A percentile compares a stretch with the other conserved stretches of the same genome.
These are phyloP conservation scores for Synchiropus splendidus DNA, from an alignment of 2,113 vertebrate species.

Conservation along the genomic window DNA sequence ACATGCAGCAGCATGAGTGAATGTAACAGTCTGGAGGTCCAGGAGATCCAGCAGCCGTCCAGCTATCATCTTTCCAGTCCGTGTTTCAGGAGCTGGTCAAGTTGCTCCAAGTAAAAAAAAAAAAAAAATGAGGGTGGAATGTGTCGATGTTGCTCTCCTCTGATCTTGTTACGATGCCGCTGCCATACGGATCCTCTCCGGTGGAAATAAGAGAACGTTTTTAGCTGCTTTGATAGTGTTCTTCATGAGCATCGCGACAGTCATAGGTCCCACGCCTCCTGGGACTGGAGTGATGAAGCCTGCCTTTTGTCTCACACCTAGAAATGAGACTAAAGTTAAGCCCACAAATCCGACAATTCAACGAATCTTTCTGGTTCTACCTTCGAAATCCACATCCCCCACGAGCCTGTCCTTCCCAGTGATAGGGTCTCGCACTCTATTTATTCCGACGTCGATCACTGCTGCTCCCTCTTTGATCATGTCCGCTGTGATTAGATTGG, in stretches of 20 bases:
- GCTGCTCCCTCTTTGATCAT: conserved; percentile 96
- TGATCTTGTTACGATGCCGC: conserved; percentile 50
- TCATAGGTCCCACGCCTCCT: conserved; percentile 95
- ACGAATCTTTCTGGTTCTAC: conserved; percentile 41
- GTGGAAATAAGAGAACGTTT: conserved; percentile 70
- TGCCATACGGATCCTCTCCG: conserved; percentile 68
- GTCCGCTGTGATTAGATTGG: conserved; percentile 92
- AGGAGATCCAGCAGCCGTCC: conserved; percentile 15
- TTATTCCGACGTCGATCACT: conserved; percentile 93
- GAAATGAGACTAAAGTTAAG: background rate
- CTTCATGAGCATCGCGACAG: conserved; percentile 98
- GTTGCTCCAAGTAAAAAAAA: conserved; percentile 18
- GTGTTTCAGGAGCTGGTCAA: conserved; percentile 30
- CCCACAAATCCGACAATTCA: background rate
- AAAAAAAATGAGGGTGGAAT: conserved; percentile 7
- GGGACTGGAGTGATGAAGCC: conserved; percentile 93
- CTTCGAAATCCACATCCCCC: conserved; percentile 97
- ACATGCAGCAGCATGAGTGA: conserved; percentile 23
- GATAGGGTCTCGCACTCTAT: conserved; percentile 78
- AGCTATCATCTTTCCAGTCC: conserved; percentile 62
- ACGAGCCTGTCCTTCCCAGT: conserved; percentile 81
- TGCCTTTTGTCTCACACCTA: conserved; percentile 87
- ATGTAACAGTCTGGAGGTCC: conserved; percentile 46
- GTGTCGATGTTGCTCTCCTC: conserved; percentile 38
- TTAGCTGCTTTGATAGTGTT: conserved; percentile 95